Percentiles rank a stretch among this genome's conserved stretches.
phyloP scores from a whole-genome alignment of 2,113 vertebrate genomes.

The Poeciliopsis turrubarensis region DNA sequence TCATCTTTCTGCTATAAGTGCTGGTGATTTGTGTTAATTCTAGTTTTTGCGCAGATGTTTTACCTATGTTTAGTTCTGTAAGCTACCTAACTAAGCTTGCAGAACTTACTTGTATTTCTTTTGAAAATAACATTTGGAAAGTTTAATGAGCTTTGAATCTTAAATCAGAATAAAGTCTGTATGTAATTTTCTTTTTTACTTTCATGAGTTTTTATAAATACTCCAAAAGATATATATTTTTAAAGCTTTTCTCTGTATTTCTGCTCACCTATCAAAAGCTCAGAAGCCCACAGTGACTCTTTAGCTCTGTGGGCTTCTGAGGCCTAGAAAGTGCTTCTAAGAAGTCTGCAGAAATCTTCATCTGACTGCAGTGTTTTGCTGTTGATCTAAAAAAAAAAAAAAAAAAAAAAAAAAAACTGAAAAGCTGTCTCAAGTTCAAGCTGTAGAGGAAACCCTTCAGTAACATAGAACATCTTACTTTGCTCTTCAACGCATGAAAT shows the following conservation, averaged over 20 bases:
- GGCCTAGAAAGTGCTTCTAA: too few species aligned
- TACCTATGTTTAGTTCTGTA: background rate
- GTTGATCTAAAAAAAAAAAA: too few species aligned
- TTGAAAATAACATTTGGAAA: background rate
- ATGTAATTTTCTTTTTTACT: too few species aligned
- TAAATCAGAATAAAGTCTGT: background rate
- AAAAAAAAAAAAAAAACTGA: too few species aligned
- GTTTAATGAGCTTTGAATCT: background rate
- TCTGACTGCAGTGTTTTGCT: too few species aligned
- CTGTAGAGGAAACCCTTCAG: background rate
- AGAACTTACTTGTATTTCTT: background rate
- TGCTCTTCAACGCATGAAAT: background rate
- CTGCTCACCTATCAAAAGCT: too few species aligned
- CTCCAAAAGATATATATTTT: background rate
- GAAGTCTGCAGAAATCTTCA: too few species aligned
- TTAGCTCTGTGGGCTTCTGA: too few species aligned
- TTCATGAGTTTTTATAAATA: background rate
- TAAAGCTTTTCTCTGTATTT: too few species aligned
- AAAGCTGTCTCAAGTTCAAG: too few species aligned
- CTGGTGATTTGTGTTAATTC: background rate
- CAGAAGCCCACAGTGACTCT: too few species aligned
- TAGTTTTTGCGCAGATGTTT: background rate
- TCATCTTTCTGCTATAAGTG: background rate
- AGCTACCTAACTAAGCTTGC: too few species aligned
- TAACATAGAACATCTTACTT: background rate